phyloP scores from a whole-genome alignment of 2,797 vertebrate genomes.

The Sphenodon punctatus region DNA sequence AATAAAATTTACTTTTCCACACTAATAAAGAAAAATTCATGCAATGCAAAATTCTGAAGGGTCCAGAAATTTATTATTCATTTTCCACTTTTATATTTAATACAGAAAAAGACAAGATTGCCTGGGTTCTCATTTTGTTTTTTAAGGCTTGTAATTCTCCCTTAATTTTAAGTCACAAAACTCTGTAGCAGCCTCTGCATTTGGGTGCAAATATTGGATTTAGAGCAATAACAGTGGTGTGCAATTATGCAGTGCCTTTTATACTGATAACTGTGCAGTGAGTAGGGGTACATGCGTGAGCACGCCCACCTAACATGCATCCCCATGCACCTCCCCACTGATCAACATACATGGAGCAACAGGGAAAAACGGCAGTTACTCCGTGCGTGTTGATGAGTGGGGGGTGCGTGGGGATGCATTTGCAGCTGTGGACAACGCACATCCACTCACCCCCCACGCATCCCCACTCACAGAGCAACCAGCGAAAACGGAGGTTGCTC shows the following conservation, averaged over 20 bases:
- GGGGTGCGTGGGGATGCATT: too few relatives aligned
- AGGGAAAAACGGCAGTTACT: too few relatives aligned
- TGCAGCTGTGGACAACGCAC: too few relatives aligned
- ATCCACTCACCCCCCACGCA: too few relatives aligned
- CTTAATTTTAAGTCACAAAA: constrained; percentile 56
- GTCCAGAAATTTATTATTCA: constrained; percentile 57
- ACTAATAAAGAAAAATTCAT: constrained; percentile 70
- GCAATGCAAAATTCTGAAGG: constrained; percentile 21
- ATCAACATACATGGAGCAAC: too few relatives aligned
- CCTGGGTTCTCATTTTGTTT: constrained; percentile 20
- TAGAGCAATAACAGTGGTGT: constrained; percentile 3
- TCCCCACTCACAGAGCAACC: too few relatives aligned
- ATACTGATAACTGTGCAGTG: too few relatives aligned
- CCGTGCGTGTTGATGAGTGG: too few relatives aligned
- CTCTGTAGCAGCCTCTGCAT: constrained; percentile 37
- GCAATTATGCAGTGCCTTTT: constrained; percentile 38
- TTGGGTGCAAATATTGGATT: constrained; percentile 46
- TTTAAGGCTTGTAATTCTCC: constrained; percentile 66
- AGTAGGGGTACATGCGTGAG: too few relatives aligned
- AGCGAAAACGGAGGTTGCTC: too few relatives aligned
- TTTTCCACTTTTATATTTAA: constrained; percentile 46
- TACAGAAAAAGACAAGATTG: constrained; percentile 46
- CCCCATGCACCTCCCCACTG: too few relatives aligned
- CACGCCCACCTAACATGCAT: too few relatives aligned
- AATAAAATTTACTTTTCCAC: constrained; percentile 86